phyloP scores from a whole-genome alignment of 2,113 vertebrate species.

The Pristiophorus japonicus region DNA sequence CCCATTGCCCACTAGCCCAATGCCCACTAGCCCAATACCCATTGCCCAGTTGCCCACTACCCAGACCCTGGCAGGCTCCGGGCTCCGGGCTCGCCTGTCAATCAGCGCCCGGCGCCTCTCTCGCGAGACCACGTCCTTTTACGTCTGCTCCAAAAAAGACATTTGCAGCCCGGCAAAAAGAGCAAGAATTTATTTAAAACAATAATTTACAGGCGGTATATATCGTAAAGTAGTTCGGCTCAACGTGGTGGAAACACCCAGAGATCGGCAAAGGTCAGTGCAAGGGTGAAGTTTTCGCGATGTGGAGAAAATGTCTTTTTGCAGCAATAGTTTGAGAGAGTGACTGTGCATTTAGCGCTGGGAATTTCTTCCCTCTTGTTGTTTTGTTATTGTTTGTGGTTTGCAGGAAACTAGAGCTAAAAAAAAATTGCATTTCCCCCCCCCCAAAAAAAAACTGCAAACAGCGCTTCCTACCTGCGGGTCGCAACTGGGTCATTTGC shows the following conservation, averaged over 20 bases:
- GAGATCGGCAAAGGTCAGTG: neutral
- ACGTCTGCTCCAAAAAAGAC: neutral
- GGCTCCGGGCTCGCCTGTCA: neutral
- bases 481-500: neutral
- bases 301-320: neutral
- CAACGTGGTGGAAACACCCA: neutral
- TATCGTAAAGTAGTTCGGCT: neutral
- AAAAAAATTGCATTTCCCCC: neutral
- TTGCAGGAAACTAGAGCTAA: neutral
- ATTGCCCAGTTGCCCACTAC: too few relatives aligned
- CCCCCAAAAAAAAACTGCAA: too few relatives aligned
- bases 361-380: neutral
- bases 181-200: neutral
- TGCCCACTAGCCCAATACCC: too few relatives aligned
- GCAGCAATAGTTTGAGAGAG: too few relatives aligned
- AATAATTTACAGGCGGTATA: neutral
- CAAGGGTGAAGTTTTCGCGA: neutral
- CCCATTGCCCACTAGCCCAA: too few relatives aligned
- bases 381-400: neutral
- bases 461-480: too few relatives aligned
- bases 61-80: too few relatives aligned
- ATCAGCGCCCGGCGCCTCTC: neutral
- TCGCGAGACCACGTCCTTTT: neutral
- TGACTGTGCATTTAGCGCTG: too few relatives aligned
- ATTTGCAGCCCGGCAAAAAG: neutral